Evolutionary conservation across 2,888 invertebrate species (phyloP).

Genomic region (Pycnomerus fuliginosus): DNA sequence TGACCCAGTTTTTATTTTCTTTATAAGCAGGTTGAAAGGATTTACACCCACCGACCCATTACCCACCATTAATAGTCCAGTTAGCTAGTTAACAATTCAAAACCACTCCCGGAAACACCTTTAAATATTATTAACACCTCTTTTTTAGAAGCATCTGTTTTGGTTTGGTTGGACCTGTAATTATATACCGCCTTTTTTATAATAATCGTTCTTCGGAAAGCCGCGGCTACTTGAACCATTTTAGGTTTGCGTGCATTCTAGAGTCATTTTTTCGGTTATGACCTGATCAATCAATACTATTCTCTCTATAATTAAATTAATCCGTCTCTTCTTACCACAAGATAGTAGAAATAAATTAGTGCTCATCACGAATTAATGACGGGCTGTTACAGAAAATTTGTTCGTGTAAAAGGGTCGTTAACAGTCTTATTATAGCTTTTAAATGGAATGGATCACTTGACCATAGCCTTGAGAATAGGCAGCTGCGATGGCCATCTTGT

Average conservation of each 20-base stretch:
- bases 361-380: constrained; percentile 11
- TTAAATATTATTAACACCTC: too few species aligned
- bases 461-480: constrained; percentile 24
- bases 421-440: constrained; percentile 18
- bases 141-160: constrained; percentile 30
- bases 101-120: constrained; percentile 20
- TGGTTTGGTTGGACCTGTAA: constrained; percentile 24
- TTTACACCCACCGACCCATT: too few species aligned
- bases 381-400: constrained; percentile 15
- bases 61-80: too few species aligned
- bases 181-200: constrained; percentile 23
- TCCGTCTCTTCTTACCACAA: too few species aligned
- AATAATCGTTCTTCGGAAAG: constrained; percentile 16
- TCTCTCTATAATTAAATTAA: too few species aligned
- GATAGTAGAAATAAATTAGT: constrained; percentile 10
- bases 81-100: too few species aligned
- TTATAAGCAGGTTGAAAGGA: too few species aligned
- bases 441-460: constrained; percentile 18
- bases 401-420: constrained; percentile 13
- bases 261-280: constrained; percentile 3
- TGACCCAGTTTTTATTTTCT: constrained; percentile 13
- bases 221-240: constrained; percentile 10
- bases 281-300: too few species aligned
- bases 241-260: constrained; percentile 2
- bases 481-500: constrained; percentile 31